Base-by-base conservation (phyloP, 2,113 vertebrate genomes). In the Colaptes auratus region DNA sequence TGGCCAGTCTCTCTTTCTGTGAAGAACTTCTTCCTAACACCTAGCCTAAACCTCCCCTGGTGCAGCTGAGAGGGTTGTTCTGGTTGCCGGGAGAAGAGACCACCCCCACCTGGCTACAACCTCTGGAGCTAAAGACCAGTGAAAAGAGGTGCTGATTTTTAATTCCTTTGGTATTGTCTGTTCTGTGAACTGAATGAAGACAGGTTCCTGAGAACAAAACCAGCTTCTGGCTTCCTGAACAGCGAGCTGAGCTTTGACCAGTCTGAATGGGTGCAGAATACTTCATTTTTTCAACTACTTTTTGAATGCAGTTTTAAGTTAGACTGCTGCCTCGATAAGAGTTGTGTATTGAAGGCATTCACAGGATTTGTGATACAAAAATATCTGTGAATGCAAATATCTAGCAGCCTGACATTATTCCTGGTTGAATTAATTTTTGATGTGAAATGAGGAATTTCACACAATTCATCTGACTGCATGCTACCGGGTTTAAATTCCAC, bases 401-500 rank as follows among this genome's bases (percentile, higher is more conserved):
- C 33, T 2, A 70, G 42, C 71, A 64, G n/a, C n/a, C 73, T 83
- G 75, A 87, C 87, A 89, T 90, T 80, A 92, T 92, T 95, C 86
- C 78, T 73, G 60, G 56, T 85, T 86, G 89, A 89, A 93, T 91
- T 91, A 83, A 85, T 82, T 93, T 89, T 91, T 74, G 67, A 88
- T 85, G 52, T 91, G 79, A 93, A 95, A 95, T 88, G 11, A 60
- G 48, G 83, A 80, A 89, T 96, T 96, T 96, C 75, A 86, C 74
- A 87, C 42, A 89, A 91, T 93, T 88, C 89, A 85, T 92, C 58
- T 71, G 71, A 2, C 44, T 83, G 31, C 42, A 80, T 86, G 79
- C 91, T 73, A 74, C 36, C 33, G 33, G 3, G 52, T 91, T 59
- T 61, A 69, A 92, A 89, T 89, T 74, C 71, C 23, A 16, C 42